These are phyloP conservation scores for Campylomormyrus tamandua DNA, from an alignment of 2,113 vertebrate genomes.

Conservation along the genomic window DNA sequence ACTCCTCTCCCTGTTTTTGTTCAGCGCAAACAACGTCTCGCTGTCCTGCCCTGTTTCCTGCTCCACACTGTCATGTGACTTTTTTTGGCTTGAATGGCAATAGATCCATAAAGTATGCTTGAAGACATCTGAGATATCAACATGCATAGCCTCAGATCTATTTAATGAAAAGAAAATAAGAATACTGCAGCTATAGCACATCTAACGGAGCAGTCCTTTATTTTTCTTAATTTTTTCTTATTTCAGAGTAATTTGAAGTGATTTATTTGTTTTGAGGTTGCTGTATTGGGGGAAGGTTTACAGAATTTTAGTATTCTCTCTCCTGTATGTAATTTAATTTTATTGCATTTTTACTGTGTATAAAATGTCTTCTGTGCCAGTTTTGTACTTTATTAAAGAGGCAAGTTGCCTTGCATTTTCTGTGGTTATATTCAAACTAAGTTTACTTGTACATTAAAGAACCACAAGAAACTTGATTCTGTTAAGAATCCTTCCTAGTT, in stretches of 20 bases:
- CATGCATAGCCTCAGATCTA: conserved; percentile 59
- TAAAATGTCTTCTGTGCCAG: conserved; percentile 97
- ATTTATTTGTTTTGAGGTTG: conserved; percentile 84
- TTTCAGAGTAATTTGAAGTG: conserved; percentile 83
- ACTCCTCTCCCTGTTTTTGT: conserved; percentile 1
- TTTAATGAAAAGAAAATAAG: conserved; percentile 37
- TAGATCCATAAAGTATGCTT: conserved; percentile 66
- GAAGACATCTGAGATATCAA: conserved; percentile 53
- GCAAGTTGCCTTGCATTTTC: conserved; percentile 80
- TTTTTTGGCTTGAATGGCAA: conserved; percentile 72
- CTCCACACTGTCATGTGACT: conserved; percentile 78
- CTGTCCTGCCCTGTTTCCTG: conserved; percentile 48
- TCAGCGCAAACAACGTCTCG: conserved; percentile 46
- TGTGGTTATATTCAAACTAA: conserved; percentile 97
- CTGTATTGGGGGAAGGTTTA: conserved; percentile 84
- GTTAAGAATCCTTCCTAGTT: conserved; percentile 98
- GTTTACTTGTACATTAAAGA: conserved; percentile 99
- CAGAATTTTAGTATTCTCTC: conserved; percentile 58
- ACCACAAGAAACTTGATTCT: conserved; percentile 99
- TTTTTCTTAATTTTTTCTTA: conserved; percentile 62
- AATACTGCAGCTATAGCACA: conserved; percentile 72
- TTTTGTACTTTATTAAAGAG: conserved; percentile 97
- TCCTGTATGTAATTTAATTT: conserved; percentile 93
- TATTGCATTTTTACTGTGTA: conserved; percentile 99
- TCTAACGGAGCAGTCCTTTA: conserved; percentile 71